These are phyloP conservation scores for Tinea semifulvella DNA, from an alignment of 2,888 invertebrate genomes.

Conservation along the genomic window DNA sequence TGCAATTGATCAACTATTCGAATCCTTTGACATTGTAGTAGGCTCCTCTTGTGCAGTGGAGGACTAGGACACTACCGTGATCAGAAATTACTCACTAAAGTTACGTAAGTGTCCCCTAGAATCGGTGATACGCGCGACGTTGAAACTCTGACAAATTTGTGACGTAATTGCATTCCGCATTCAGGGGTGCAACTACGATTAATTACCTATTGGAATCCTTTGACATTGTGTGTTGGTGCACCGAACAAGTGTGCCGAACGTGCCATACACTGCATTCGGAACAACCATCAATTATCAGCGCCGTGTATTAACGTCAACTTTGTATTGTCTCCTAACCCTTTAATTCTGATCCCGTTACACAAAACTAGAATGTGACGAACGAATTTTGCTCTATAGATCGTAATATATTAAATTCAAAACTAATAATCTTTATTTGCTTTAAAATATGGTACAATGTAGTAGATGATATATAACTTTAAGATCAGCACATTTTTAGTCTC, in stretches of 20 bases:
- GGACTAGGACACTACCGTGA: too few relatives aligned
- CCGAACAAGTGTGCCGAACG: constrained; percentile 23
- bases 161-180: constrained; percentile 10
- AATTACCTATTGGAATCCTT: constrained; percentile 21
- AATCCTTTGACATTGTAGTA: too few relatives aligned
- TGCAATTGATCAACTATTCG: too few relatives aligned
- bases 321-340: constrained; percentile 19
- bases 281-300: constrained; percentile 23
- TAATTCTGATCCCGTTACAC: constrained; percentile 18
- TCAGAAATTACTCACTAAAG: not conserved
- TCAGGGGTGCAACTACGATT: constrained; percentile 11
- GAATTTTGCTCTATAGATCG: not conserved
- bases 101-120: not conserved
- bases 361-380: constrained; percentile 13
- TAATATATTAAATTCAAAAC: not conserved
- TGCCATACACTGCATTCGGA: constrained; percentile 20
- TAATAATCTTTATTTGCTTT: too few relatives aligned
- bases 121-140: not conserved
- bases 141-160: not conserved
- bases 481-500: too few relatives aligned
- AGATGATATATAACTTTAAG: too few relatives aligned
- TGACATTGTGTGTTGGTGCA: constrained; percentile 12
- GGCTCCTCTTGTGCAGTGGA: too few relatives aligned
- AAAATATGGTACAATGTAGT: too few relatives aligned
- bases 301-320: constrained; percentile 22